Evolutionary conservation across 2,888 invertebrate species (phyloP).

Genomic region (Ornithoptera alexandrae): DNA sequence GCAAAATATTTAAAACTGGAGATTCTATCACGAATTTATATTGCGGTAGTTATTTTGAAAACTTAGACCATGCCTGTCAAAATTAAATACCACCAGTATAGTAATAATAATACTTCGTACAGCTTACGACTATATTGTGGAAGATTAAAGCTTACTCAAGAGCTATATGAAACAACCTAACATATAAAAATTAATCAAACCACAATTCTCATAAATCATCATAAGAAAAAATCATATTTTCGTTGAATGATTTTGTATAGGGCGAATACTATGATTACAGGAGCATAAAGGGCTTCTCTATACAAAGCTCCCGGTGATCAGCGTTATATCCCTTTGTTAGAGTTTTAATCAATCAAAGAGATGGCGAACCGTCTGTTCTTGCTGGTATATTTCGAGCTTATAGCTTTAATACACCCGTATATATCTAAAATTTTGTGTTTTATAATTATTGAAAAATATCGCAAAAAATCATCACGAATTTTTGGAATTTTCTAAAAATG

Average conservation of each 20-base stretch:
- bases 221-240: conserved; percentile 58
- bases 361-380: conserved; percentile 42
- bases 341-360: conserved; percentile 77
- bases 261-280: conserved; percentile 72
- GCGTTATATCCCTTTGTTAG: conserved; percentile 76
- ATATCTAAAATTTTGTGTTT: background rate
- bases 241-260: conserved; percentile 57
- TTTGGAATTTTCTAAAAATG: too few relatives aligned
- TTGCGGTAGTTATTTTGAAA: too few relatives aligned
- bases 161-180: background rate
- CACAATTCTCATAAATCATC: conserved; percentile 42
- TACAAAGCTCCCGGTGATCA: conserved; percentile 72
- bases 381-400: conserved; percentile 34
- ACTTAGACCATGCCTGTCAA: too few relatives aligned
- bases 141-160: background rate
- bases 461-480: background rate
- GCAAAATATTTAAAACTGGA: too few relatives aligned
- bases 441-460: background rate
- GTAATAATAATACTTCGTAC: background rate
- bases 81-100: too few relatives aligned
- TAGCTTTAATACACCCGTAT: conserved; percentile 27
- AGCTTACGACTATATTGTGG: background rate
- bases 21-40: too few relatives aligned
- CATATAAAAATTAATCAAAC: conserved; percentile 26
- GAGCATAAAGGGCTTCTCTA: conserved; percentile 72